phyloP scores from a whole-genome alignment of 2,888 invertebrate genomes.

The Rhogogaster chlorosoma region DNA sequence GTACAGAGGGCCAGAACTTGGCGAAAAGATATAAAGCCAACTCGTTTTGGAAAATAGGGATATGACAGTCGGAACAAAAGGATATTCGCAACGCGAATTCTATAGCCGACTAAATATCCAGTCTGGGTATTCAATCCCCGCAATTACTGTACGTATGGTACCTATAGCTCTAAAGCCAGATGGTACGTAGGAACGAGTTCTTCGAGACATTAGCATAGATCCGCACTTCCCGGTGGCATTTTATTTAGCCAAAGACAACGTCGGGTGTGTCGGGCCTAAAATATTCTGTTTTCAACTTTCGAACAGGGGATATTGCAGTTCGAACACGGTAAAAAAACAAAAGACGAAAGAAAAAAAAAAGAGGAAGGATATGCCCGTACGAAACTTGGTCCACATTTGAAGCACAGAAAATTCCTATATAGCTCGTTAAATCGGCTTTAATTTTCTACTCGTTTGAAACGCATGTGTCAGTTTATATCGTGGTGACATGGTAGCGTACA shows the following conservation, averaged over 20 bases:
- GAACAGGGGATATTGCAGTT: background rate
- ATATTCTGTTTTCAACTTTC: background rate
- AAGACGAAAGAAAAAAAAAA: background rate
- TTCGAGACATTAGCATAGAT: constrained; percentile 16
- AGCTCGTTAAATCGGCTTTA: constrained; percentile 9
- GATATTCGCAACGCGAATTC: background rate
- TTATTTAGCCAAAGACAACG: background rate
- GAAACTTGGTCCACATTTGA: background rate
- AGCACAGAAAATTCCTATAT: constrained; percentile 23
- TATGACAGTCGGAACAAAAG: background rate
- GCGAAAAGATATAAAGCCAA: background rate
- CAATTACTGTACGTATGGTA: background rate
- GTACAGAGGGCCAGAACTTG: background rate
- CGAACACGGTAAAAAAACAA: background rate
- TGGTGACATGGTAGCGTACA: background rate
- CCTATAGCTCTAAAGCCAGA: background rate
- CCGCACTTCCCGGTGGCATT: background rate
- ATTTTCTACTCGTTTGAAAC: constrained; percentile 11
- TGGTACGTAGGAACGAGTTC: constrained; percentile 15
- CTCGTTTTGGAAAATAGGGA: background rate
- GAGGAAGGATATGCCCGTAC: background rate
- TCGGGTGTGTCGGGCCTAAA: background rate
- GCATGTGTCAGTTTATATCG: background rate
- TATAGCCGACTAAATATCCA: background rate
- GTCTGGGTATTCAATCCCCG: background rate